Conservation (phyloP, 2,888 invertebrate species). For the Drosophila monieri region DNA sequence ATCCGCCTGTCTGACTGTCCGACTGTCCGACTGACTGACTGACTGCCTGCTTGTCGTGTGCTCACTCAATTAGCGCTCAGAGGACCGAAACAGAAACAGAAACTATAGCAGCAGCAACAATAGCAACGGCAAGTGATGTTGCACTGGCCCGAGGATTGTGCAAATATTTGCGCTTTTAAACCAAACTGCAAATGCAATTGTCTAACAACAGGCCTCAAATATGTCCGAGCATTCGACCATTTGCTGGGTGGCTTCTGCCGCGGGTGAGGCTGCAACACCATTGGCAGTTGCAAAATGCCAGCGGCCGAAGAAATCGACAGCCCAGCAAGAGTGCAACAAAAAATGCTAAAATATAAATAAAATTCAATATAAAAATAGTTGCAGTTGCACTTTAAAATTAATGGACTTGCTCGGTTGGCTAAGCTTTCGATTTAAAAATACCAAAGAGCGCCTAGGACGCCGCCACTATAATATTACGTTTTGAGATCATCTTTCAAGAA, state of each 20-base stretch:
- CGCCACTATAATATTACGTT: constrained; percentile 1
- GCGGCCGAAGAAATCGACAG: constrained; percentile 32
- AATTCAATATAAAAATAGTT: constrained; percentile 36
- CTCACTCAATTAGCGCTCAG: constrained; percentile 78
- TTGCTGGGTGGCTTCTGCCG: constrained; percentile 47
- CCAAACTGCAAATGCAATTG: constrained; percentile 75
- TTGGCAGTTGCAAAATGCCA: constrained; percentile 61
- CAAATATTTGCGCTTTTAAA: constrained; percentile 71
- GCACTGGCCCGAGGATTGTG: constrained; percentile 68
- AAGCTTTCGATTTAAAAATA: constrained; percentile 33
- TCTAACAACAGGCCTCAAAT: constrained; percentile 51
- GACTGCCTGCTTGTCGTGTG: constrained; percentile 66
- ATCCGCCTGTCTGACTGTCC: constrained; percentile 6
- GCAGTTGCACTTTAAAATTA: constrained; percentile 36
- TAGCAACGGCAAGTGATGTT: constrained; percentile 21
- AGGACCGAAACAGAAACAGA: constrained; percentile 65
- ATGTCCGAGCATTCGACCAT: constrained; percentile 30
- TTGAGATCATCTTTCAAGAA: constrained; percentile 12
- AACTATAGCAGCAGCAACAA: constrained; percentile 32
- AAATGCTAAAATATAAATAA: constrained; percentile 43
- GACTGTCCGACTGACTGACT: constrained; percentile 25
- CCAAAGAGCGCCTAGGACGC: not conserved
- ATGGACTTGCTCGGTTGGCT: constrained; percentile 31
- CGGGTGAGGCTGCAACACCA: constrained; percentile 4
- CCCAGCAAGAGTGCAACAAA: constrained; percentile 4